Evolutionary conservation across 2,888 invertebrate species (phyloP).

Genomic region (Pseudanteris insignis): DNA sequence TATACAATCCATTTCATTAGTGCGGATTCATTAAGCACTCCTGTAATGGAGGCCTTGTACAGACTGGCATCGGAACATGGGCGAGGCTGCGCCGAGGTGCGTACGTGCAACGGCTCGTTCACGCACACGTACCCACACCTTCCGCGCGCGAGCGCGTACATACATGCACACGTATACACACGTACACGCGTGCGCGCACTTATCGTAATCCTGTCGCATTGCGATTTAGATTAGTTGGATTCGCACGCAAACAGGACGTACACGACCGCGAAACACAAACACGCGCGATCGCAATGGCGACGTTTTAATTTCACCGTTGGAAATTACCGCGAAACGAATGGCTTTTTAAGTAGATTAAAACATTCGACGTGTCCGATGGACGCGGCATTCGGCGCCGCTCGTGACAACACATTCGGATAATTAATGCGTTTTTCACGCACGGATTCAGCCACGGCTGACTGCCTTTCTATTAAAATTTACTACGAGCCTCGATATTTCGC

Average conservation of each 20-base stretch:
- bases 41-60: slow-evolving; percentile 46
- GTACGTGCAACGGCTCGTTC: slow-evolving; percentile 11
- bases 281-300: slow-evolving; percentile 49
- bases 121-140: slow-evolving; percentile 1
- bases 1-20: slow-evolving; percentile 45
- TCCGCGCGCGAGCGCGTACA: slow-evolving; percentile 5
- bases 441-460: slow-evolving; percentile 31
- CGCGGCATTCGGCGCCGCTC: slow-evolving; percentile 17
- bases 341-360: slow-evolving; percentile 66
- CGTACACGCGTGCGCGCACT: slow-evolving; percentile 21
- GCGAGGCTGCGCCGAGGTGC: slow-evolving; percentile 36
- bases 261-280: slow-evolving; percentile 58
- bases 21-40: slow-evolving; percentile 51
- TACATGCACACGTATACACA: slow-evolving; percentile 2
- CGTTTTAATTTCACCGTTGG: slow-evolving; percentile 64
- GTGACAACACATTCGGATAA: slow-evolving; percentile 56
- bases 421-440: slow-evolving; percentile 58
- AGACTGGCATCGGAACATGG: slow-evolving; percentile 31
- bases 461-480: slow-evolving; percentile 41
- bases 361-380: slow-evolving; percentile 56
- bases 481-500: no score
- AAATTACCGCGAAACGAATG: slow-evolving; percentile 64
- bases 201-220: slow-evolving; percentile 58
- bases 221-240: slow-evolving; percentile 63
- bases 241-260: slow-evolving; percentile 57